Evolutionary conservation across 1,140 invertebrate species (phyloP).

Genomic region (Chymomyza costata): DNA sequence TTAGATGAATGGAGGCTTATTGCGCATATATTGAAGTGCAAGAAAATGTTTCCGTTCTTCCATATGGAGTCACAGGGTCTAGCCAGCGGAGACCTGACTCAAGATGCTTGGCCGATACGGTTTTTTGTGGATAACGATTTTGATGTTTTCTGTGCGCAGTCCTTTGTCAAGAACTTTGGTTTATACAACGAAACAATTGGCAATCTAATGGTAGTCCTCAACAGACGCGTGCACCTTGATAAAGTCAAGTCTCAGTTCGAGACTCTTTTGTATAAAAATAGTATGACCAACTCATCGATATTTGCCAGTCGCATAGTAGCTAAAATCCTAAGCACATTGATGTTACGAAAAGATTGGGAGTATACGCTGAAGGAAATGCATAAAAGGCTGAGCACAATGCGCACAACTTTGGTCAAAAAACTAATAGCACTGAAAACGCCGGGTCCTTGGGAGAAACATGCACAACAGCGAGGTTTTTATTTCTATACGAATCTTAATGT

Average conservation of each 20-base stretch:
- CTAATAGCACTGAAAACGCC: slow-evolving; percentile 86
- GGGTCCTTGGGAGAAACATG: slow-evolving; percentile 96
- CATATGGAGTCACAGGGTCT: slow-evolving; percentile 98
- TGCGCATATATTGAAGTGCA: slow-evolving; percentile 84
- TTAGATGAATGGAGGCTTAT: slow-evolving; percentile 89
- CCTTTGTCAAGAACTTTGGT: slow-evolving; percentile 99
- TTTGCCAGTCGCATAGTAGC: slow-evolving; percentile 92
- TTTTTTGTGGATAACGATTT: slow-evolving; percentile 89
- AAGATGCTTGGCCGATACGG: slow-evolving; percentile 92
- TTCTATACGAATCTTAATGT: slow-evolving; percentile 93
- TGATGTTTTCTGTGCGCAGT: slow-evolving; percentile 94
- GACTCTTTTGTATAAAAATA: slow-evolving; percentile 87
- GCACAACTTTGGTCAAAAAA: slow-evolving; percentile 85
- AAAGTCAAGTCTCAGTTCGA: slow-evolving; percentile 90
- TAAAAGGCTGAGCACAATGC: slow-evolving; percentile 90
- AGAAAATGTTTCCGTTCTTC: slow-evolving; percentile 89
- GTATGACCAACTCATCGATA: slow-evolving; percentile 87
- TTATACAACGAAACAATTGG: slow-evolving; percentile 88
- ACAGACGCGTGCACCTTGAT: slow-evolving; percentile 78
- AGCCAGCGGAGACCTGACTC: slow-evolving; percentile 92
- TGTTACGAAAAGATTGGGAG: slow-evolving; percentile 90
- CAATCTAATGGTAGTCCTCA: slow-evolving; percentile 88
- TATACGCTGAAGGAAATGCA: slow-evolving; percentile 91
- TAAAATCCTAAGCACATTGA: slow-evolving; percentile 85
- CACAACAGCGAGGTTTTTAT: slow-evolving; percentile 96